A percentile compares a stretch with the other conserved stretches of the same genome.
Evolutionary conservation across 2,888 invertebrate genomes (phyloP).

Genomic region (Argyresthia goedartella): DNA sequence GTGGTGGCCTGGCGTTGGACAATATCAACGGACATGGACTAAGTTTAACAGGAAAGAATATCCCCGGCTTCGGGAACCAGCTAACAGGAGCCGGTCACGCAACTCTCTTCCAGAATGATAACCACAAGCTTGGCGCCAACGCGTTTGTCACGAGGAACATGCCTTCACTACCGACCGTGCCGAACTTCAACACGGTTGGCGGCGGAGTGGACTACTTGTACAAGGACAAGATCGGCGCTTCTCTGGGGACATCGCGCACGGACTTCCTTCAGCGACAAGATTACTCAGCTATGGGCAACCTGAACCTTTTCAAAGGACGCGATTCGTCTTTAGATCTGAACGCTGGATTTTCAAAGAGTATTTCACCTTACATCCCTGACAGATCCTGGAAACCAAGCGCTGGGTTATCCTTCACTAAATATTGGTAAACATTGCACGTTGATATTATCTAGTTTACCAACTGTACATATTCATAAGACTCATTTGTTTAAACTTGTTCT

Average conservation of each 20-base stretch:
- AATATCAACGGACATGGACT: conserved; percentile 32
- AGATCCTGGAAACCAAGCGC: conserved; percentile 29
- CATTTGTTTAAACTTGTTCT: too few relatives aligned
- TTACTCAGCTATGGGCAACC: conserved; percentile 27
- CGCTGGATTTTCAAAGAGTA: conserved; percentile 27
- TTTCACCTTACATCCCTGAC: conserved; percentile 23
- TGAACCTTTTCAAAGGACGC: conserved; percentile 24
- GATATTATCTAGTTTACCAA: too few relatives aligned
- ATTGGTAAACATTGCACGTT: too few relatives aligned
- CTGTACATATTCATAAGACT: too few relatives aligned
- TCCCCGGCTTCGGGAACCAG: conserved; percentile 25
- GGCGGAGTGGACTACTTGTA: conserved; percentile 36
- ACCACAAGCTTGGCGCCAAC: conserved; percentile 32
- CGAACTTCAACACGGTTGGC: conserved; percentile 39
- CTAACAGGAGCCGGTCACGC: conserved; percentile 27
- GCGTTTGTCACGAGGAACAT: conserved; percentile 34
- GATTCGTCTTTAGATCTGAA: conserved; percentile 28
- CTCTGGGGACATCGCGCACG: conserved; percentile 23
- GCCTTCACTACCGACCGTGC: conserved; percentile 26
- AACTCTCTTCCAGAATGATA: conserved; percentile 24
- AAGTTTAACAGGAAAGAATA: conserved; percentile 22
- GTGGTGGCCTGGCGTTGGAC: conserved; percentile 29
- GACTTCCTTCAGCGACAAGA: conserved; percentile 27
- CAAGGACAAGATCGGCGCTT: conserved; percentile 29
- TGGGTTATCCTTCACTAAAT: too few relatives aligned